These are phyloP conservation scores for Silurus glanis DNA, from an alignment of 2,113 vertebrate genomes.

Conservation along the genomic window DNA sequence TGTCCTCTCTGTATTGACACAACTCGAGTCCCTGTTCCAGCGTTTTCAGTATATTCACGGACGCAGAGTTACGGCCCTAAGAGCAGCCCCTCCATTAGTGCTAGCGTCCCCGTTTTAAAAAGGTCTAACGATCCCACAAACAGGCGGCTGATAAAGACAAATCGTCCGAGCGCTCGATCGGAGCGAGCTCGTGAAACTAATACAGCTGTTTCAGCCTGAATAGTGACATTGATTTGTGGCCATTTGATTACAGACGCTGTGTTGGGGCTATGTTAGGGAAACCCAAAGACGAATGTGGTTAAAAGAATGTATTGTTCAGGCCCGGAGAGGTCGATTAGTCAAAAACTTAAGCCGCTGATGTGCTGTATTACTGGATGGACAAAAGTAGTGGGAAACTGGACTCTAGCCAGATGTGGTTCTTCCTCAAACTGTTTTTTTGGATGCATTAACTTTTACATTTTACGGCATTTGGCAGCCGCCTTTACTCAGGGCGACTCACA, in stretches of 20 bases:
- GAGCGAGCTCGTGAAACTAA: slow-evolving; percentile 17
- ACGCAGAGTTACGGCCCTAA: neutral
- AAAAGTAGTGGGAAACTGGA: no score
- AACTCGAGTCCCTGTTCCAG: neutral
- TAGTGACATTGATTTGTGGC: neutral
- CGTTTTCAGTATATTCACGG: neutral
- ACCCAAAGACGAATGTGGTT: neutral
- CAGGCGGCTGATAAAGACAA: slow-evolving; percentile 37
- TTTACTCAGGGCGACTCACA: no score
- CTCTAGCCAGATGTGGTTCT: no score
- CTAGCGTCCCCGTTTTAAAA: slow-evolving; percentile 31
- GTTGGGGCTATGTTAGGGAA: neutral
- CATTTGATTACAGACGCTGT: neutral
- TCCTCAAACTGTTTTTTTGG: no score
- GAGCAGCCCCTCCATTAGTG: slow-evolving; percentile 16
- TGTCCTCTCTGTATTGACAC: neutral
- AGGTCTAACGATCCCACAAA: slow-evolving; percentile 2
- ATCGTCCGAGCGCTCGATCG: slow-evolving; percentile 1
- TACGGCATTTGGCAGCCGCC: no score
- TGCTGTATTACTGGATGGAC: neutral
- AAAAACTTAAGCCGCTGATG: neutral
- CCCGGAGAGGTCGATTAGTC: slow-evolving; percentile 4
- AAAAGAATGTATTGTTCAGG: slow-evolving; percentile 14
- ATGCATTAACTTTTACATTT: no score
- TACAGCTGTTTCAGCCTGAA: slow-evolving; percentile 3